These are phyloP conservation scores for Amblyraja radiata DNA, from an alignment of 2,797 vertebrate genomes.

Conservation along the genomic window DNA sequence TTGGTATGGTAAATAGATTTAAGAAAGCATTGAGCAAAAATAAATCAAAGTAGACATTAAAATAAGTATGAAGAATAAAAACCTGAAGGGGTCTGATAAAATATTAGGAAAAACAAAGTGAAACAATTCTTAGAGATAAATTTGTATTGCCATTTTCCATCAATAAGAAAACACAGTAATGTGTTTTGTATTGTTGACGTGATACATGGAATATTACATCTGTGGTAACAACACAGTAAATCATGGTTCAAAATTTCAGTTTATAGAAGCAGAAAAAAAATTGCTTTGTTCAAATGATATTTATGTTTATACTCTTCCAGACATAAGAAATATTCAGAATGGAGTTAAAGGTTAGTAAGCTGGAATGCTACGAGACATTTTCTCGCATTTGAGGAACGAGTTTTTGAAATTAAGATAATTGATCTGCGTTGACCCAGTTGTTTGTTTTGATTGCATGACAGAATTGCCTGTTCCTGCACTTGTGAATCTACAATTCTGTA, in stretches of 20 bases:
- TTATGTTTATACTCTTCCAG: background rate
- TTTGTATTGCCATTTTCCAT: background rate
- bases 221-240: background rate
- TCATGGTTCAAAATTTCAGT: background rate
- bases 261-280: background rate
- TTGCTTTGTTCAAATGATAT: background rate
- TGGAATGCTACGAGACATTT: background rate
- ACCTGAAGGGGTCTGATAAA: background rate
- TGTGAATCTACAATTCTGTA: background rate
- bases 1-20: background rate
- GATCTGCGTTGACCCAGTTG: background rate
- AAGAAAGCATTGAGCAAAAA: background rate
- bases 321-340: background rate
- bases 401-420: background rate
- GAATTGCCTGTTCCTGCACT: background rate
- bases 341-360: background rate
- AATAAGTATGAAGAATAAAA: too few relatives aligned
- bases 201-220: background rate
- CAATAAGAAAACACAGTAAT: background rate
- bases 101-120: background rate
- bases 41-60: background rate
- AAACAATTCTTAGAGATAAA: background rate
- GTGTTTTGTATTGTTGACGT: background rate
- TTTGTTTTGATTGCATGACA: background rate
- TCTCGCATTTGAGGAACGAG: background rate